These are phyloP conservation scores for Atopsyche davidsoni DNA, from an alignment of 1,140 invertebrate species.

Conservation along the genomic window DNA sequence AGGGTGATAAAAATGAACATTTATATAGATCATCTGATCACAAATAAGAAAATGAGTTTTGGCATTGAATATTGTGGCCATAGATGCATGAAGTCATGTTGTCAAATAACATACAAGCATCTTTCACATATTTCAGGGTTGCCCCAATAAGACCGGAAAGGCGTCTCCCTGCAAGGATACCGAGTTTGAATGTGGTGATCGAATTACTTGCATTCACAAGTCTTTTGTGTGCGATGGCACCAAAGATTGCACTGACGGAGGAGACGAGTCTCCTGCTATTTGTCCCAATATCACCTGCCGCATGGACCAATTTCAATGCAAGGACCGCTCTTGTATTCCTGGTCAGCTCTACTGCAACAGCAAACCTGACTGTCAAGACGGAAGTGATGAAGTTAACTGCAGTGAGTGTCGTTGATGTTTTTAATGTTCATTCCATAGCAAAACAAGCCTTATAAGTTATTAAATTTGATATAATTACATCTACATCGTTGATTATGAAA, in stretches of 20 bases:
- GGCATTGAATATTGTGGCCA: too few species aligned
- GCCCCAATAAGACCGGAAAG: constrained; percentile 45
- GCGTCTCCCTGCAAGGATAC: constrained; percentile 55
- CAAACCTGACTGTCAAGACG: constrained; percentile 72
- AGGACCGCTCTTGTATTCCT: constrained; percentile 73
- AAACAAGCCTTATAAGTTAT: too few species aligned
- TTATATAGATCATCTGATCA: too few species aligned
- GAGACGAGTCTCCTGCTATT: constrained; percentile 63
- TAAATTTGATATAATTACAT: too few species aligned
- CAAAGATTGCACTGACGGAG: constrained; percentile 74
- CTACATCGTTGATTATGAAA: too few species aligned
- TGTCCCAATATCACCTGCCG: constrained; percentile 76
- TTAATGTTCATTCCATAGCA: too few species aligned
- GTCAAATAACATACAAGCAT: too few species aligned
- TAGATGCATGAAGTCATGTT: too few species aligned
- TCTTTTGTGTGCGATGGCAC: constrained; percentile 85
- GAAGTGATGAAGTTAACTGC: constrained; percentile 78
- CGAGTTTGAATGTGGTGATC: constrained; percentile 82
- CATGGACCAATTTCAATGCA: constrained; percentile 77
- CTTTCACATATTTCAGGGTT: constrained; percentile 55
- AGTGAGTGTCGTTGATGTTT: constrained; percentile 54
- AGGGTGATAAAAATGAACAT: too few species aligned
- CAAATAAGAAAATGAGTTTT: too few species aligned
- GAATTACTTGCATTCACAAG: constrained; percentile 78
- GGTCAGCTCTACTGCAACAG: constrained; percentile 79